Base-by-base conservation (phyloP, 2,888 invertebrate species). In the Camponotus fellah region DNA sequence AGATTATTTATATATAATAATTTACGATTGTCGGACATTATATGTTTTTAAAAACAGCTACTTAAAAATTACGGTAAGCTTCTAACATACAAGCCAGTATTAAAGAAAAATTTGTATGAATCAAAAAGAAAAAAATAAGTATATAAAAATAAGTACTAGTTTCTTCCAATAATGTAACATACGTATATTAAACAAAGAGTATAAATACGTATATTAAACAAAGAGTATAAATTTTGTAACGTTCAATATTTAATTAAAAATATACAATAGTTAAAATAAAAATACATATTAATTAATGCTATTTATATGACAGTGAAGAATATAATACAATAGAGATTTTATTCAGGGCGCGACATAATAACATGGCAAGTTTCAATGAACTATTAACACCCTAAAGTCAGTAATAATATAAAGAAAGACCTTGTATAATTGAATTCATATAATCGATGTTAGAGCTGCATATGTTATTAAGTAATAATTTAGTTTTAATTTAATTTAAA, bases 1-100 rank as follows among this genome's bases (percentile, higher is more conserved):
- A 92, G 95, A 97, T 89, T n/a, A n/a, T 97, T 98, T 92, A 97
- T 99, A 91, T 97, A 97, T 97, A 96, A 98, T 80, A 97, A 98
- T 95, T 95, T 99, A 82, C 96, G 96, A 90, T 97, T 98, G 95
- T 96, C 97, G 80, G 97, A 99, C 95, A 96, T 99, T 0, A 96
- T 95, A 87, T 98, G 98, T 93, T 99, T 98, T 94, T 99, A 99
- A 99, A 96, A 95, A 88, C 96, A 96, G 87, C 95, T 99, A 81
- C 95, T 99, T 9, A 96, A 96, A 83, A 95, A 96, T 89, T 99
- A 99, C 95, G 95, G 97, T 1, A 97, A 97, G 92, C 95, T 98
- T 65, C 92, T 98, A 9, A 97, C 96, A 72, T 98, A 96, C 94
- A 95, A 96, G 87, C 96, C 97, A 10, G 93, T 94, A 40, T 95